Base-by-base conservation (phyloP, 2,888 invertebrate genomes). In the Ceramica pisi region DNA sequence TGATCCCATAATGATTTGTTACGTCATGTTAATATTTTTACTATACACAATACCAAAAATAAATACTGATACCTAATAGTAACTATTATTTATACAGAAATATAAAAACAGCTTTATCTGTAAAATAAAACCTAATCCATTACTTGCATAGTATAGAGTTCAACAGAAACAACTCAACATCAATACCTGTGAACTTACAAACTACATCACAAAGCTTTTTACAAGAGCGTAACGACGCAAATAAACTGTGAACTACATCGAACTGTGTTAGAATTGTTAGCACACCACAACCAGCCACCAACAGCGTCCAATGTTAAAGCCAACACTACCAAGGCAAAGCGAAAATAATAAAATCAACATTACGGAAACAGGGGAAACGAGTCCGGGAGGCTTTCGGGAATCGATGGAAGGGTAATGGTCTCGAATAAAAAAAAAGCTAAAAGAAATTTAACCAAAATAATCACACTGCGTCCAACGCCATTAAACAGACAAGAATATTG, bases 271-370 rank as follows among this genome's bases (percentile, higher is more conserved):
- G 95, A 94, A 92, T 86, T 94, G 95, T 96, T 95, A 96, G 94
- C 95, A 95, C 95, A 92, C 93, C 93, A 93, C 88, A 90, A 90
- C 95, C 95, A 94, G 94, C 93, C 93, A 93, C 92, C 91, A 86
- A 89, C 91, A 87, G 93, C 92, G 89, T 91, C 94, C 94, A 90
- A 90, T 93, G 93, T 95, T 94, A 95, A 94, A 93, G 95, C 95
- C 94, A 94, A 95, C 91, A 90, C 94, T 95, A 95, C 95, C 94
- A 94, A 95, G 94, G 94, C 95, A 92, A 96, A 95, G 95, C 95
- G 90, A 89, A 93, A 95, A 94, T 92, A 92, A 94, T 84, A 88
- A 92, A 92, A 91, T 89, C 94, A 95, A 95, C 96, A 94, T 95
- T 95, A 96, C 96, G 96, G 94, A 94, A 91, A 94, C 95, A 93